Conservation (phyloP, 2,113 vertebrate genomes). For the Crotalus horridus region DNA sequence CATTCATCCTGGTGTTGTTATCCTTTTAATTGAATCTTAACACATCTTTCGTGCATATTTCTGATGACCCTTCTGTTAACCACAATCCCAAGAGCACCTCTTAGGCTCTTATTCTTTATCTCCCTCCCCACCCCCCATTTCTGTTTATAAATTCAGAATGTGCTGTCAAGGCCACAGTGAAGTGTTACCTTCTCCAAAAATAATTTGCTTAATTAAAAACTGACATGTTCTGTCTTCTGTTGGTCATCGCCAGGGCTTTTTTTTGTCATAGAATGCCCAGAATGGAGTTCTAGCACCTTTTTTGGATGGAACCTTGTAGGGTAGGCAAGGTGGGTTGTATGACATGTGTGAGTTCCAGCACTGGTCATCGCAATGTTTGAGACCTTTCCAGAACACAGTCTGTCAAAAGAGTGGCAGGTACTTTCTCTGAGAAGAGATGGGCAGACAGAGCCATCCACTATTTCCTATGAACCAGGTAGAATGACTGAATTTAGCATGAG, state of each 20-base stretch:
- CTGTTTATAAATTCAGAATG: constrained; percentile 20
- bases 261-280: too few species aligned
- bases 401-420: not conserved
- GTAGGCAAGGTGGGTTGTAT: too few species aligned
- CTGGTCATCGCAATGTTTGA: not conserved
- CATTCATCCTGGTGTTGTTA: not conserved
- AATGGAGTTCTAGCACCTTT: too few species aligned
- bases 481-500: too few species aligned
- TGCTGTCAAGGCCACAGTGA: not conserved
- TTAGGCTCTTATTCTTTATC: not conserved
- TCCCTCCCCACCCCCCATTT: not conserved
- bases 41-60: not conserved
- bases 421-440: not conserved
- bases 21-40: not conserved
- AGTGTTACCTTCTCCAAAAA: constrained; percentile 31
- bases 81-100: not conserved
- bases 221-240: constrained; percentile 36
- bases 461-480: not conserved
- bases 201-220: constrained; percentile 50
- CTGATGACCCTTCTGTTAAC: constrained; percentile 16
- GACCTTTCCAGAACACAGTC: not conserved
- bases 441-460: not conserved
- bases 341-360: too few species aligned
- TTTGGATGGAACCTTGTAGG: too few species aligned
- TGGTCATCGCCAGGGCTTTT: not conserved